Evolutionary conservation across 2,797 vertebrate genomes (phyloP), one percentile per base, ranked within the genome.

Genomic region (Ciconia nigra): DNA sequence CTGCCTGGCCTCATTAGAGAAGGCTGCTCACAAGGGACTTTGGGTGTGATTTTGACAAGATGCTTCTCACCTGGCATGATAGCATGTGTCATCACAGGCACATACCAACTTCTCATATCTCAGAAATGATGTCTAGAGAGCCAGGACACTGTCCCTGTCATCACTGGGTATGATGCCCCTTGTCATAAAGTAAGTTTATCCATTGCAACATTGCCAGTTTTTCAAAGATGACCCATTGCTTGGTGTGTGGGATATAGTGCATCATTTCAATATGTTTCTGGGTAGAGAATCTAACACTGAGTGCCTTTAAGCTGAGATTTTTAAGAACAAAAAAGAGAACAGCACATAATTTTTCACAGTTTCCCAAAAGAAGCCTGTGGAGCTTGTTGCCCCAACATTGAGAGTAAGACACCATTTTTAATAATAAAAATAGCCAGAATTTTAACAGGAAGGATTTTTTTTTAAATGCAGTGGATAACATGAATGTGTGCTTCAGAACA

Each of bases 181-280:
- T 73, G 35, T 49, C 46, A 19, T 33, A 31, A 85, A 81, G 12
- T 28, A 49, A 72, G 4, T 55, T 72, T 35, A 58, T 26, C 33
- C 2, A 6, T 46, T 77, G 46, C 14, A 57, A 7, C 0, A 0
- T 35, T 58, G n/a, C 11, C 25, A 42, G 25, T 76, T 81, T 79
- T 65, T 54, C 37, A 26, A 39, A 52, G 33, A 29, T 11, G n/a
- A 5, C 11, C 28, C 28, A 7, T 28, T 44, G 25, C 10, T 59
- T 74, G 47, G 15, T 74, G 35, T 44, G 33, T 42, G 67, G 29
- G 59, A n/a, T 57, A 3, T 4, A 84, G 42, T 2, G 2, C 37
- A 25, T 25, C 1, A 29, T 76, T 83, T 63, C 37, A 13, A 4
- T 15, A 5, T 35, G 28, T 33, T 87, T 61, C 49, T 47, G 28